Conservation (phyloP, 2,113 vertebrate genomes). For the Hippocampus zosterae region DNA sequence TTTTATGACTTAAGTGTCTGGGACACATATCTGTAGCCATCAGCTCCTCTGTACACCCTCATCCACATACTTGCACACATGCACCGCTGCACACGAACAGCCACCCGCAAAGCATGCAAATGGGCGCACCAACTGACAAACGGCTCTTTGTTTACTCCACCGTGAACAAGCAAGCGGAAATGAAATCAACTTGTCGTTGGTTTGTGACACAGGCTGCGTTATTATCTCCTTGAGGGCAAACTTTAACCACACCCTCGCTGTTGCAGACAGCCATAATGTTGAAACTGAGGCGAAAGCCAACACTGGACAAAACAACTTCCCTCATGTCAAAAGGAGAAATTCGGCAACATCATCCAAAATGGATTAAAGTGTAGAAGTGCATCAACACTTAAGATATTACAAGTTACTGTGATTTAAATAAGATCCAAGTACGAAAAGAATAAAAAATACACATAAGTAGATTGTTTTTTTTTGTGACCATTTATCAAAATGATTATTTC, state of each 20-base stretch:
- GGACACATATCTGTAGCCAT: constrained; percentile 64
- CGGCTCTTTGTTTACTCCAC: neutral
- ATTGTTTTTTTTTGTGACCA: no score
- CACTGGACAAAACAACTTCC: neutral
- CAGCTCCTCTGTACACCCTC: constrained; percentile 54
- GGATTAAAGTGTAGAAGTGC: neutral
- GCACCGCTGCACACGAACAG: constrained; percentile 14
- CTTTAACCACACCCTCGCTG: neutral
- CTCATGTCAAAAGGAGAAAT: neutral
- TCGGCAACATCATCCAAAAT: neutral
- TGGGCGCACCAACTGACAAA: neutral
- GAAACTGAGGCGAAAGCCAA: neutral
- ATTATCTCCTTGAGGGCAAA: neutral
- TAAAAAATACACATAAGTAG: no score
- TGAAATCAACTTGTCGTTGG: neutral
- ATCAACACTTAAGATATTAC: neutral
- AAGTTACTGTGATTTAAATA: neutral
- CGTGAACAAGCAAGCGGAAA: neutral
- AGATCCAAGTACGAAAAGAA: neutral
- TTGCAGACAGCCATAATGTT: neutral
- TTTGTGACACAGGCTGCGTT: neutral
- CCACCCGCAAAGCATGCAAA: constrained; percentile 5
- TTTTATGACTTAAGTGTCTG: constrained; percentile 70
- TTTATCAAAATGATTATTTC: no score
- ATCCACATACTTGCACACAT: constrained; percentile 47